Conservation (phyloP, 2,888 invertebrate genomes). For the Brachypterus glaber region DNA sequence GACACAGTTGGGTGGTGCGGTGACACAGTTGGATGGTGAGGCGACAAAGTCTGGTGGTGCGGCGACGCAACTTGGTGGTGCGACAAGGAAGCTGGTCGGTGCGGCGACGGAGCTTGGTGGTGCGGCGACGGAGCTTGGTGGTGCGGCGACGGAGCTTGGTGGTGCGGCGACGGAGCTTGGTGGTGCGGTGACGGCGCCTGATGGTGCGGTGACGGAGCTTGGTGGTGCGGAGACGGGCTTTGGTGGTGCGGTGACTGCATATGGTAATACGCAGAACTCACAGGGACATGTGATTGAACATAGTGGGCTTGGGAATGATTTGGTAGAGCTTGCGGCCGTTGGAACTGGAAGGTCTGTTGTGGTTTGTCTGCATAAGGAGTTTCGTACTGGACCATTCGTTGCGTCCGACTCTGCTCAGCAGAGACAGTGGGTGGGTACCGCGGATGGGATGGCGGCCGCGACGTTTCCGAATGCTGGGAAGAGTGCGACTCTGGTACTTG, state of each 20-base stretch:
- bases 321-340: conserved; percentile 25
- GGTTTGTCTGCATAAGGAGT: conserved; percentile 19
- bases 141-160: too few species aligned
- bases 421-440: conserved; percentile 38
- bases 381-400: conserved; percentile 36
- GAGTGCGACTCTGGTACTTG: conserved; percentile 29
- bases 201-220: too few species aligned
- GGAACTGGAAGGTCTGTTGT: conserved; percentile 24
- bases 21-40: too few species aligned
- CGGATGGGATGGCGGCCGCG: conserved; percentile 39
- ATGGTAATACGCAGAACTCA: conserved; percentile 15
- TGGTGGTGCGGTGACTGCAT: neutral
- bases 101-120: too few species aligned
- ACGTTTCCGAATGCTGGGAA: conserved; percentile 12
- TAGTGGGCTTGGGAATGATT: conserved; percentile 23
- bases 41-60: conserved; percentile 18
- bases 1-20: too few species aligned
- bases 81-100: too few species aligned
- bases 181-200: too few species aligned
- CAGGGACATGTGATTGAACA: conserved; percentile 23
- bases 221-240: conserved; percentile 2
- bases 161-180: too few species aligned
- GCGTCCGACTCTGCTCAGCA: too few species aligned
- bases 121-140: too few species aligned
- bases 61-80: conserved; percentile 17